These are phyloP conservation scores for Zosterops hypoxanthus DNA, from an alignment of 2,113 vertebrate species.

Conservation along the genomic window DNA sequence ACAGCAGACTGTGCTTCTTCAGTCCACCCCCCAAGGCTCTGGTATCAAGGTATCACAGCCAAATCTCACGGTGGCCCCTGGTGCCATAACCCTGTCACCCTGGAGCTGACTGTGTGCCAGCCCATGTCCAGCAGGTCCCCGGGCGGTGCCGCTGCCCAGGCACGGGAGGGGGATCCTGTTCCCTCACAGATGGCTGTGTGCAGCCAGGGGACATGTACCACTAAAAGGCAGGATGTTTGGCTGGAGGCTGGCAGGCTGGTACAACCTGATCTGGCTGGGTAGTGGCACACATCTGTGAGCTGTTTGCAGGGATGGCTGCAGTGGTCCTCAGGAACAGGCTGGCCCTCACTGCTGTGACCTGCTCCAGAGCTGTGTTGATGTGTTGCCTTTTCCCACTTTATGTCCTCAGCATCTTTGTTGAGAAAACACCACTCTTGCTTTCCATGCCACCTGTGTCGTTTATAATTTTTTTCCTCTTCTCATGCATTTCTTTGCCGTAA, in stretches of 20 bases:
- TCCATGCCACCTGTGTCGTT: background rate
- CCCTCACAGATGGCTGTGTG: conserved; percentile 1
- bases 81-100: background rate
- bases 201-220: background rate
- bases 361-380: background rate
- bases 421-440: background rate
- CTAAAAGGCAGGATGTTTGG: conserved; percentile 16
- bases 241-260: conserved; percentile 11
- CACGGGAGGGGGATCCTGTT: background rate
- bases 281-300: background rate
- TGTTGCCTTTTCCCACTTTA: rapidly evolving
- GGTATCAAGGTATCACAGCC: background rate
- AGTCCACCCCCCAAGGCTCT: background rate
- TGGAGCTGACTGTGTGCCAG: background rate
- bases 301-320: background rate
- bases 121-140: background rate
- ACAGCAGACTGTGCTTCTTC: background rate
- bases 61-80: rapidly evolving
- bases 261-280: background rate
- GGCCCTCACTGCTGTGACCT: background rate
- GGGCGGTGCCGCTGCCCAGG: background rate
- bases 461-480: background rate
- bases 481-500: background rate
- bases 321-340: background rate
- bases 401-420: background rate